phyloP scores from a whole-genome alignment of 2,113 vertebrate species.

The Elgaria multicarinata region DNA sequence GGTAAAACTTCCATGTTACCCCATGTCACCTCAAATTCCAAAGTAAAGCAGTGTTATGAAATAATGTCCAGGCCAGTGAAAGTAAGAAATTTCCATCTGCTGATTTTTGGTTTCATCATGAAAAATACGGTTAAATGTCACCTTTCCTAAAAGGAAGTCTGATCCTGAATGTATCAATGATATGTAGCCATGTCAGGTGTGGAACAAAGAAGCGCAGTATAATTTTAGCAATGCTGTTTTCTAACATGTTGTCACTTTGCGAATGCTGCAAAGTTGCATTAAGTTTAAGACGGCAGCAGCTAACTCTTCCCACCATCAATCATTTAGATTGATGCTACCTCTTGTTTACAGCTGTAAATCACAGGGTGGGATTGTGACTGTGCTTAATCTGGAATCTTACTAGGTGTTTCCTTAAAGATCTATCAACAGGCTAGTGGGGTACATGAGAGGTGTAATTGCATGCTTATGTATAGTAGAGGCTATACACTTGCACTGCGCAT shows the following conservation, averaged over 20 bases:
- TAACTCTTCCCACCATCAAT: background rate
- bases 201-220: background rate
- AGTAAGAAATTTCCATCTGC: background rate
- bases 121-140: background rate
- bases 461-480: background rate
- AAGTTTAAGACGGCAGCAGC: background rate
- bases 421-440: background rate
- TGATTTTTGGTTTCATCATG: background rate
- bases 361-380: background rate
- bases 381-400: background rate
- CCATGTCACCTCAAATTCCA: background rate
- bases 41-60: background rate
- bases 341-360: conserved; percentile 22
- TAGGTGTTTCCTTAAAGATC: background rate
- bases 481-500: background rate
- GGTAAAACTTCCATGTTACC: background rate
- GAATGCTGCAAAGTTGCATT: background rate
- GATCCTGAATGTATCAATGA: background rate
- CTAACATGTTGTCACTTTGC: background rate
- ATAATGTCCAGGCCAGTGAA: background rate
- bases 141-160: background rate
- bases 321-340: conserved; percentile 1
- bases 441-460: background rate
- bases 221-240: background rate
- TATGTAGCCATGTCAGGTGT: background rate